Conservation (phyloP, 2,888 invertebrate species). For the Lysandra coridon region DNA sequence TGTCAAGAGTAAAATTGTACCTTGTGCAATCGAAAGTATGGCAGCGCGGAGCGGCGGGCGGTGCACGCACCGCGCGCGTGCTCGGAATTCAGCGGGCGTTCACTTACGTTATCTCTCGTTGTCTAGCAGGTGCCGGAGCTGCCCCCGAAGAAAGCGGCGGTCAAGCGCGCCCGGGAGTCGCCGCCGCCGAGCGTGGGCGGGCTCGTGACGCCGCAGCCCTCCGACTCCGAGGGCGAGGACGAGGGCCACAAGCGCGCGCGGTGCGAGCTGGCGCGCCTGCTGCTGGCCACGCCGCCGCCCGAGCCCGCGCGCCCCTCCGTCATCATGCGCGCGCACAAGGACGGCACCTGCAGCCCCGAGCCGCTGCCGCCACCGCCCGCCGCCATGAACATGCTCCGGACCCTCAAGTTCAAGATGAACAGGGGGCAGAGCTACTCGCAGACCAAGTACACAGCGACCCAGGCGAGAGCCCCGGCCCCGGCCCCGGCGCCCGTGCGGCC, state of each 20-base stretch:
- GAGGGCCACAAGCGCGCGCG: conserved; percentile 68
- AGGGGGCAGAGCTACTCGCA: conserved; percentile 83
- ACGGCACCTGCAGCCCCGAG: conserved; percentile 85
- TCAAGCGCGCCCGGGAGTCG: conserved; percentile 63
- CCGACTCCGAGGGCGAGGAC: conserved; percentile 90
- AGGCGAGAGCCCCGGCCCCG: conserved; percentile 52
- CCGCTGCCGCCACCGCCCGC: conserved; percentile 60
- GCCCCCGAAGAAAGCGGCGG: conserved; percentile 66
- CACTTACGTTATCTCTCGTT: conserved; percentile 69
- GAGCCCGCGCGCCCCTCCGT: conserved; percentile 84
- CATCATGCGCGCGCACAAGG: conserved; percentile 91
- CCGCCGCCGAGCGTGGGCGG: conserved; percentile 54
- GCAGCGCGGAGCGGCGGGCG: conserved; percentile 53
- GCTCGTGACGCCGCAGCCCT: conserved; percentile 90
- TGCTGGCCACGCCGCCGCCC: conserved; percentile 80
- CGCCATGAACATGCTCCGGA: conserved; percentile 83
- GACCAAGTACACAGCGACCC: conserved; percentile 78
- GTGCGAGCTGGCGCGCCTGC: conserved; percentile 77
- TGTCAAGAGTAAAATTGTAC: conserved; percentile 42
- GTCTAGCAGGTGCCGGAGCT: conserved; percentile 67
- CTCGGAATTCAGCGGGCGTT: conserved; percentile 60
- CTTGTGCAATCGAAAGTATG: conserved; percentile 70
- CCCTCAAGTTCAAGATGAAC: conserved; percentile 86
- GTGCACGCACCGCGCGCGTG: conserved; percentile 72
- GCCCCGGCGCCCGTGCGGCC: conserved; percentile 38